A percentile compares a stretch with the other conserved stretches of the same genome.
Conservation (phyloP, 2,113 vertebrate species). For the Triplophysa dalaica region DNA sequence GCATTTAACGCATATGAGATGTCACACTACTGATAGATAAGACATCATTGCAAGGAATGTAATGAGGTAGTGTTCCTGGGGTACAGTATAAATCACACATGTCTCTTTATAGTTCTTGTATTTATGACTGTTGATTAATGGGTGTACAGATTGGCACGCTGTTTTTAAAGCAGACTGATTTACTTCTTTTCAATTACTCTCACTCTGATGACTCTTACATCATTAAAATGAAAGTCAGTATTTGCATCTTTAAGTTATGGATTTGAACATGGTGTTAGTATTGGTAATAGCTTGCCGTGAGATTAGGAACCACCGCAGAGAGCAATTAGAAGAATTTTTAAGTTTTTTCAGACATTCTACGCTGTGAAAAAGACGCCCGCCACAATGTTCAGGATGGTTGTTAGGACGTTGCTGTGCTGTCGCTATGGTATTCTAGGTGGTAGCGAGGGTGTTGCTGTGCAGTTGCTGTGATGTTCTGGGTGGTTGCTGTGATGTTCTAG, state of each 20-base stretch:
- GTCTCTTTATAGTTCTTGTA: constrained; percentile 46
- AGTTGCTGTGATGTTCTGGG: background rate
- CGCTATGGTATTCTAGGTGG: background rate
- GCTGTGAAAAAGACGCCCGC: too few species aligned
- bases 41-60: constrained; percentile 29
- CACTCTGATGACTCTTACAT: constrained; percentile 37
- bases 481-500: too few species aligned
- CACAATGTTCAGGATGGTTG: background rate
- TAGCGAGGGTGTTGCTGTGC: background rate
- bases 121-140: constrained; percentile 58
- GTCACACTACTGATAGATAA: constrained; percentile 23
- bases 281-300: constrained; percentile 3
- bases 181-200: constrained; percentile 54
- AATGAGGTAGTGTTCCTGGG: constrained; percentile 41
- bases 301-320: background rate
- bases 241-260: constrained; percentile 29
- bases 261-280: background rate
- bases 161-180: constrained; percentile 43
- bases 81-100: constrained; percentile 32
- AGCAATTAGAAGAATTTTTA: background rate
- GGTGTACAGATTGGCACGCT: constrained; percentile 15
- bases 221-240: constrained; percentile 38
- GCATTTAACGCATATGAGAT: constrained; percentile 48
- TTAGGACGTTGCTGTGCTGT: background rate
- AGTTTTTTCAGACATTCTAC: too few species aligned